phyloP scores from a whole-genome alignment of 2,797 vertebrate genomes.

The Melanotaenia maccullochi region DNA sequence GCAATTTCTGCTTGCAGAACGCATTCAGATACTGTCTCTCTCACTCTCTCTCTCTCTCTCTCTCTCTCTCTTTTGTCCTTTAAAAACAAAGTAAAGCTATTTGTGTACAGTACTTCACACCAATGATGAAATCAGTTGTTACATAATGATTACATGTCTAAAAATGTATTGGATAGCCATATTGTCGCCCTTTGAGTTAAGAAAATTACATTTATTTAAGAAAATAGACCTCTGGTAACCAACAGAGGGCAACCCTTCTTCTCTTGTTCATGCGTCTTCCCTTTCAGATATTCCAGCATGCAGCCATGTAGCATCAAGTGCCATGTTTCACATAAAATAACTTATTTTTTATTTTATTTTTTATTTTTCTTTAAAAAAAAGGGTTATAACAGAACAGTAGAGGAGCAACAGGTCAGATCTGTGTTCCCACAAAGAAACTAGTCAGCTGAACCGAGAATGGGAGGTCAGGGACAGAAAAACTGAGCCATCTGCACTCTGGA shows the following conservation, averaged over 20 bases:
- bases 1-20: constrained; percentile 70
- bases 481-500: constrained; percentile 71
- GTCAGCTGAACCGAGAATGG: constrained; percentile 55
- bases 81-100: constrained; percentile 85
- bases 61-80: constrained; percentile 41
- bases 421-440: constrained; percentile 60
- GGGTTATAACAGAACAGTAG: constrained; percentile 65
- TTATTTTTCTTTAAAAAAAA: constrained; percentile 33
- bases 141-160: constrained; percentile 74
- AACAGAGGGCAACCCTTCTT: constrained; percentile 76
- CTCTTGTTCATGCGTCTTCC: constrained; percentile 74
- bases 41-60: too few relatives aligned
- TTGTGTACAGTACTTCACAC: constrained; percentile 86
- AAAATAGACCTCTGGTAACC: constrained; percentile 69
- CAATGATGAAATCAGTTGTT: constrained; percentile 74
- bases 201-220: constrained; percentile 39
- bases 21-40: constrained; percentile 57
- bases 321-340: constrained; percentile 77
- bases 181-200: constrained; percentile 72
- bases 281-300: constrained; percentile 86
- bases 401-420: constrained; percentile 68
- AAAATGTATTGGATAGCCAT: constrained; percentile 72
- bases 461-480: constrained; percentile 55
- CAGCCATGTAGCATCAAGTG: constrained; percentile 84
- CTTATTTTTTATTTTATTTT: constrained; percentile 50